phyloP scores from a whole-genome alignment of 1,140 invertebrate genomes.

The Bombus waltoni region DNA sequence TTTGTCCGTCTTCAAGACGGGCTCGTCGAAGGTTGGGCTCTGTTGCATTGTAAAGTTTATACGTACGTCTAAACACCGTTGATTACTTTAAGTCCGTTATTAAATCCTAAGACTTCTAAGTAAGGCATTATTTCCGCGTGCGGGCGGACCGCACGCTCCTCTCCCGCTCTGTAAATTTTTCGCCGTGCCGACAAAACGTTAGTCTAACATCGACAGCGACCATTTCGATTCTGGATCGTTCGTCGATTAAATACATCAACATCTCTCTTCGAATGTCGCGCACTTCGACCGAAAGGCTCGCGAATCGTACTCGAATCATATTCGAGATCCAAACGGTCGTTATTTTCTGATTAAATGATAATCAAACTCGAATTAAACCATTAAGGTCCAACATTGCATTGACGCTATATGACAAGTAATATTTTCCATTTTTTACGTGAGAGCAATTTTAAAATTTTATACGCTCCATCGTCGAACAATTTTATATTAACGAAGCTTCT shows the following conservation, averaged over 20 bases:
- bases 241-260: constrained; percentile 6
- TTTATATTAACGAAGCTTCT: not conserved
- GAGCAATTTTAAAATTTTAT: not conserved
- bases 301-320: not conserved
- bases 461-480: not conserved
- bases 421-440: not conserved
- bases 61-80: constrained; percentile 73
- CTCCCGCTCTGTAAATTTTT: constrained; percentile 56
- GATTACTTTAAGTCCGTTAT: constrained; percentile 77
- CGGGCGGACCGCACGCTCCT: constrained; percentile 11
- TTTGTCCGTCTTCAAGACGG: constrained; percentile 20
- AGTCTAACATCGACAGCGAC: constrained; percentile 4
- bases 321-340: not conserved
- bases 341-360: not conserved
- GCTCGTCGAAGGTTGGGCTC: constrained; percentile 66
- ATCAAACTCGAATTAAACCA: not conserved
- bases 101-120: constrained; percentile 70
- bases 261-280: constrained; percentile 67
- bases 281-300: constrained; percentile 29
- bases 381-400: not conserved
- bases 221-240: not conserved
- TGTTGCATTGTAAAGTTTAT: constrained; percentile 78
- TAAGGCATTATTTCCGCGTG: constrained; percentile 56
- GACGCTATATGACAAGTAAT: not conserved
- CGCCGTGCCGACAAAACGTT: constrained; percentile 39